Conservation (phyloP, 2,888 invertebrate species). For the Marasmarcha lunaedactyla region DNA sequence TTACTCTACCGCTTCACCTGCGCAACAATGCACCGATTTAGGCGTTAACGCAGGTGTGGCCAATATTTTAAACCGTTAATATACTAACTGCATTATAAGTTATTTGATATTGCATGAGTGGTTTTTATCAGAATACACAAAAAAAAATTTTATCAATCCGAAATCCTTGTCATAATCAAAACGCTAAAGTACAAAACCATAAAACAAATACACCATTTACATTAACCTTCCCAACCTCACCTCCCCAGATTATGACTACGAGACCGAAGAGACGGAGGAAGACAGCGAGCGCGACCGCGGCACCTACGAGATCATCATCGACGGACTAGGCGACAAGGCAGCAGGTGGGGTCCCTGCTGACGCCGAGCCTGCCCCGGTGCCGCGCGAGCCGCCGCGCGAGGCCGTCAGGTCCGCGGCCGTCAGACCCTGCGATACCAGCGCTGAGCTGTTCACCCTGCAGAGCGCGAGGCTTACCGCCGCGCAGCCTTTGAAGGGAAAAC, state of each 20-base stretch:
- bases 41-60: too few species aligned
- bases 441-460: constrained; percentile 87
- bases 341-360: constrained; percentile 32
- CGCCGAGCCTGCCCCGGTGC: constrained; percentile 31
- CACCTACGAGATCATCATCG: constrained; percentile 59
- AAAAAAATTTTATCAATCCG: too few species aligned
- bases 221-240: too few species aligned
- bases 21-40: too few species aligned
- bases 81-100: too few species aligned
- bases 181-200: too few species aligned
- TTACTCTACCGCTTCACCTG: too few species aligned
- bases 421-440: constrained; percentile 87
- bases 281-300: constrained; percentile 46
- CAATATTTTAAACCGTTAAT: too few species aligned
- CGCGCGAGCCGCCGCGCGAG: constrained; percentile 60
- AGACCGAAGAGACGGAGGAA: constrained; percentile 45
- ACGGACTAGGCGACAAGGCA: constrained; percentile 36
- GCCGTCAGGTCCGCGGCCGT: constrained; percentile 71
- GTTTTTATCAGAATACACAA: too few species aligned
- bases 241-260: constrained; percentile 34
- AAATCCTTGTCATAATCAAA: too few species aligned
- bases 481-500: constrained; percentile 88
- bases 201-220: too few species aligned
- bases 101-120: too few species aligned
- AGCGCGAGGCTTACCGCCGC: constrained; percentile 84